Percentiles rank a stretch among this genome's conserved stretches.
phyloP scores from a whole-genome alignment of 2,113 vertebrate species.

The Rattus norvegicus region DNA sequence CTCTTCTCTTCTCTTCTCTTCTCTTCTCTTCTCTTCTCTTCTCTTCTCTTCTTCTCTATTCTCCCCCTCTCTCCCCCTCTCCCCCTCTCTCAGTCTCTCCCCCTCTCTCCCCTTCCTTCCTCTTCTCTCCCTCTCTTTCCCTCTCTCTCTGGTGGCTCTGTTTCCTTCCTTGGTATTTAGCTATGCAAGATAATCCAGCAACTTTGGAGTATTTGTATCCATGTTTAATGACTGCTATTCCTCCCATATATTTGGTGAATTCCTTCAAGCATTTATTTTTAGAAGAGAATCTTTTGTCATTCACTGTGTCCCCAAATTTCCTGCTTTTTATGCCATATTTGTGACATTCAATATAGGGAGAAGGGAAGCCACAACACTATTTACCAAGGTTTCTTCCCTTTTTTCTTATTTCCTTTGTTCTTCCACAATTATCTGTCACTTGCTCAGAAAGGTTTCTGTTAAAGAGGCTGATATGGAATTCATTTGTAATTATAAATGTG shows the following conservation, averaged over 20 bases:
- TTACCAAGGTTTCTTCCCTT: not conserved
- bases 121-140: accelerated
- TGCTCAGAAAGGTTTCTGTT: not conserved
- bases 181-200: not conserved
- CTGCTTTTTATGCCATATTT: not conserved
- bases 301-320: not conserved
- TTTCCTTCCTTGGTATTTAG: not conserved
- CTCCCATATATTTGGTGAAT: not conserved
- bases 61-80: accelerated
- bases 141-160: not conserved
- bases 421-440: not conserved
- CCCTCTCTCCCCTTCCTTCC: too few relatives aligned
- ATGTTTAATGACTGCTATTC: not conserved
- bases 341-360: not conserved
- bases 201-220: not conserved
- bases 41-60: too few relatives aligned
- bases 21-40: too few relatives aligned
- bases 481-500: not conserved
- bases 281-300: not conserved
- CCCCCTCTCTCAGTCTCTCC: too few relatives aligned
- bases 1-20: too few relatives aligned
- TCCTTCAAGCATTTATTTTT: not conserved
- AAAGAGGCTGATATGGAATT: not conserved
- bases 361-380: not conserved
- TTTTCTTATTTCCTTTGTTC: not conserved